Evolutionary conservation across 2,113 vertebrate species (phyloP), one percentile per base, ranked within the genome.

Genomic region (Puntigrus tetrazona): DNA sequence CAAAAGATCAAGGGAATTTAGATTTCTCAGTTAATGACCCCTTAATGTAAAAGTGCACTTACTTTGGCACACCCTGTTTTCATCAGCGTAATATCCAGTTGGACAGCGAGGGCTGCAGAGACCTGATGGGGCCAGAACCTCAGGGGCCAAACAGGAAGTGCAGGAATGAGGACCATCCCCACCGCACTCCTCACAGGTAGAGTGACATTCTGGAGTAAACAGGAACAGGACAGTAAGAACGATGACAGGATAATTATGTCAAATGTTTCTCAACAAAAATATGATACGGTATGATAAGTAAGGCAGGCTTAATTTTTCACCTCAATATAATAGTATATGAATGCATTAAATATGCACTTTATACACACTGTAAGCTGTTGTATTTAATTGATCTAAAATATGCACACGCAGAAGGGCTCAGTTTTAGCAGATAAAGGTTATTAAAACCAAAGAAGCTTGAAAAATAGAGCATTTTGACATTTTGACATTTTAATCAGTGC

Each of bases 151-250:
- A 84, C 98, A 99, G 34, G 96, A 96, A 0, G 95, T 94, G 27
- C 98, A 99, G 74, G 94, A 91, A 1, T 86, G 92, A 18, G 95
- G 94, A 2, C 96, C 96, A 55, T 70, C 72, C 0, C 92, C 91
- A 0, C 78, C 91, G 92, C 98, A 99, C 76, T 92, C 91, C 31
- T 90, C 94, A 86, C 98, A 99, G 0, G 96, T 98, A 5, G 91
- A 74, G 88, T 98, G 96, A 87, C 98, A 99, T 82, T 82, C 98
- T 99, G 90, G 67, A 89, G 82, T 47, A 87, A 13, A 77, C 52
- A 87, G 18, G 38, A 20, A 74, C 25, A 50, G 4, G 31, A 16
- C n/a, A 65, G 29, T 31, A 45, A 25, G n/a, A 65, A 81, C 5
- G 34, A 70, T 11, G 50, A 79, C 52, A 6, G 50, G 16, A 50